phyloP scores from a whole-genome alignment of 2,888 invertebrate genomes.

The Chloromyia formosa region DNA sequence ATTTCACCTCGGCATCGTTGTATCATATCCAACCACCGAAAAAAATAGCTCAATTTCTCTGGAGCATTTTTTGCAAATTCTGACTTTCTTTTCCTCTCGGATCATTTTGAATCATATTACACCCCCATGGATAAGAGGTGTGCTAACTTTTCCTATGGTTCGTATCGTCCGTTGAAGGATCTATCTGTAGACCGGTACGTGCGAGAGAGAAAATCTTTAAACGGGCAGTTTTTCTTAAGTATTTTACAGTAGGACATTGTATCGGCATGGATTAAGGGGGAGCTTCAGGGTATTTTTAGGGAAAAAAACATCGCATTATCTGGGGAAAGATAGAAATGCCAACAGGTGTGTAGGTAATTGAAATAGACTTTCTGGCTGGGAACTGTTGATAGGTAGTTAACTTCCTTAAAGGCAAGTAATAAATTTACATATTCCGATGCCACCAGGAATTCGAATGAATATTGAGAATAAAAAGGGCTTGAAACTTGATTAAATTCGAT shows the following conservation, averaged over 20 bases:
- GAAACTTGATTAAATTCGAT: no score
- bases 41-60: conserved; percentile 47
- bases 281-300: no score
- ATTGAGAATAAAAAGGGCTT: no score
- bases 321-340: no score
- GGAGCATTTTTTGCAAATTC: conserved; percentile 45
- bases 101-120: conserved; percentile 34
- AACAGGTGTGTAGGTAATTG: no score
- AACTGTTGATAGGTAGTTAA: no score
- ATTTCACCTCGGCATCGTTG: conserved; percentile 8
- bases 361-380: no score
- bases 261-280: no score
- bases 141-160: conserved; percentile 26
- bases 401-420: no score
- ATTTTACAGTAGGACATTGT: background rate
- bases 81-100: conserved; percentile 45
- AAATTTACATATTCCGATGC: no score
- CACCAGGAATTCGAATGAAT: no score
- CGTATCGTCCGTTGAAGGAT: conserved; percentile 29
- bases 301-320: no score
- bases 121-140: conserved; percentile 7
- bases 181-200: conserved; percentile 1
- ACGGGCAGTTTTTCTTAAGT: conserved; percentile 37
- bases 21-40: conserved; percentile 33
- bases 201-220: conserved; percentile 36